Evolutionary conservation across 2,888 invertebrate species (phyloP).

Genomic region (Harpalus rufipes): DNA sequence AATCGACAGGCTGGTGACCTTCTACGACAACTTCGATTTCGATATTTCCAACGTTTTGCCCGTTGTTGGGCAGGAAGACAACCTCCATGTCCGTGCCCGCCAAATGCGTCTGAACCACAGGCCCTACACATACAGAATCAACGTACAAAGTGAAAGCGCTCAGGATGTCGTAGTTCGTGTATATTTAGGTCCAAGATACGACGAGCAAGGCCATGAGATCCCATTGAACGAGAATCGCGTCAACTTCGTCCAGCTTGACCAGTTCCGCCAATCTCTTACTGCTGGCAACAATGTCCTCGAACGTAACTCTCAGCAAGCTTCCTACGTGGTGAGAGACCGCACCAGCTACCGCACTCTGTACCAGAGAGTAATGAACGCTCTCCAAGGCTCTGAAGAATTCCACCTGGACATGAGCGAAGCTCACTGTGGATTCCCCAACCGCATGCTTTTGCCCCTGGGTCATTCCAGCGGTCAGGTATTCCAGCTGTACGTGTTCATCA

Average conservation of each 20-base stretch:
- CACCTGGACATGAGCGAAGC: conserved; percentile 77
- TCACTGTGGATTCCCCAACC: conserved; percentile 81
- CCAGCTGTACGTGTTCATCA: not conserved
- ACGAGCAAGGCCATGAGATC: conserved; percentile 79
- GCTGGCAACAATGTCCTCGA: not conserved
- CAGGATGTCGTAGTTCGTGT: conserved; percentile 81
- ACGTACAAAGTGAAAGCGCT: conserved; percentile 81
- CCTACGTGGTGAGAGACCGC: conserved; percentile 9
- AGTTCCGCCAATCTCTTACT: not conserved
- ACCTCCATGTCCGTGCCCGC: conserved; percentile 79
- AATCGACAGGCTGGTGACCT: conserved; percentile 83
- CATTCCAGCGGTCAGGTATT: not conserved
- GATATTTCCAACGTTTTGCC: conserved; percentile 80
- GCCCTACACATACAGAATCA: conserved; percentile 81
- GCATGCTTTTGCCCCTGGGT: conserved; percentile 75
- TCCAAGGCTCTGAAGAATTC: conserved; percentile 78
- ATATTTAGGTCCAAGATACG: conserved; percentile 85
- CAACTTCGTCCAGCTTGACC: not conserved
- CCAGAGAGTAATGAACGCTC: conserved; percentile 78
- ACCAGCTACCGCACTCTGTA: conserved; percentile 76
- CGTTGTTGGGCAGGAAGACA: conserved; percentile 77
- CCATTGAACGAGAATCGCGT: conserved; percentile 72
- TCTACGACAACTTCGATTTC: conserved; percentile 83
- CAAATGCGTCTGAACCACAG: conserved; percentile 86
- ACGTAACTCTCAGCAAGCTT: not conserved